These are phyloP conservation scores for Pelecanoides urinatrix DNA, from an alignment of 2,113 vertebrate genomes.

Conservation along the genomic window DNA sequence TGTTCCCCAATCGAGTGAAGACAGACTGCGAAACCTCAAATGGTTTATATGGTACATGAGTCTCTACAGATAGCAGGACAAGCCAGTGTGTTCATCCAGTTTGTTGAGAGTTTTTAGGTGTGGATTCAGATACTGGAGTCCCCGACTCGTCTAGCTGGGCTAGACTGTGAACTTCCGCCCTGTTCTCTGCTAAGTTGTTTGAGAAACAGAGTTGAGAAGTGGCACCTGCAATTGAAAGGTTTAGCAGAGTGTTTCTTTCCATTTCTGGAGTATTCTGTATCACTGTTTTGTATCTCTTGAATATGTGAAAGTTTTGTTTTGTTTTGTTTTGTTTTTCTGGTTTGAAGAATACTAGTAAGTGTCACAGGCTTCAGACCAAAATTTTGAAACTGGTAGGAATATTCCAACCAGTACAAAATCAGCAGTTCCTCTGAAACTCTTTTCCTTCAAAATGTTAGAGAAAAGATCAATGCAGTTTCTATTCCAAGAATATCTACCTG, in stretches of 20 bases:
- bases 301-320: not conserved
- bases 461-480: not conserved
- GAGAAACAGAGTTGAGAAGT: not conserved
- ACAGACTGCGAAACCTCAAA: not conserved
- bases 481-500: not conserved
- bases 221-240: not conserved
- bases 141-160: accelerated
- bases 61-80: not conserved
- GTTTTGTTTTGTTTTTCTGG: not conserved
- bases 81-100: not conserved
- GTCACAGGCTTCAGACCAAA: not conserved
- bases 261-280: not conserved
- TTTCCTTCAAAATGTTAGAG: not conserved
- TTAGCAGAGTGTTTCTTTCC: not conserved
- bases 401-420: not conserved
- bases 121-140: not conserved
- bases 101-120: not conserved
- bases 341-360: not conserved
- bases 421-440: not conserved
- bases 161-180: not conserved
- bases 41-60: not conserved
- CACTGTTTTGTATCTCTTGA: not conserved
- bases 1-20: not conserved
- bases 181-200: not conserved
- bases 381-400: not conserved